These are phyloP conservation scores for Acestrorhynchus altus DNA, from an alignment of 2,797 vertebrate species.

Conservation along the genomic window DNA sequence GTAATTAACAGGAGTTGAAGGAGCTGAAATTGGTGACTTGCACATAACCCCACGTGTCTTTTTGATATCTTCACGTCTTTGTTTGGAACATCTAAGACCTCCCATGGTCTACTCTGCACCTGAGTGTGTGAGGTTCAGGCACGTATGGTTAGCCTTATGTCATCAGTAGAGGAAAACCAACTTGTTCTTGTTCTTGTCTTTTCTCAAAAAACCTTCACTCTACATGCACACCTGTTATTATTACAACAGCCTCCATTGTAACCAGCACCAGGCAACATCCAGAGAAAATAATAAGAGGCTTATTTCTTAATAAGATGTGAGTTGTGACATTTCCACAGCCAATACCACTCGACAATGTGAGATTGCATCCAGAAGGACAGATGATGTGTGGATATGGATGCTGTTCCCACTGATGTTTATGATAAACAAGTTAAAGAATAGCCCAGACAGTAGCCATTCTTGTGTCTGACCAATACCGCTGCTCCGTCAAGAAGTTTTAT, in stretches of 20 bases:
- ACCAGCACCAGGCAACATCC: background rate
- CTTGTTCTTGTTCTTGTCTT: constrained; percentile 13
- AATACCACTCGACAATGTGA: constrained; percentile 45
- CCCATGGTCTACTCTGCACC: constrained; percentile 25
- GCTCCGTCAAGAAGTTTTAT: constrained; percentile 23
- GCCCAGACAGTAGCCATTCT: constrained; percentile 55
- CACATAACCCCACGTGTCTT: constrained; percentile 27
- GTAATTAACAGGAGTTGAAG: constrained; percentile 50
- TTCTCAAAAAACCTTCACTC: background rate
- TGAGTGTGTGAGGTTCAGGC: constrained; percentile 45
- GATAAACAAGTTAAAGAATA: constrained; percentile 54
- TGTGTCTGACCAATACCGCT: constrained; percentile 50
- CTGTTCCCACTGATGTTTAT: constrained; percentile 59
- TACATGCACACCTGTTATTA: background rate
- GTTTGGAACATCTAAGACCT: constrained; percentile 40
- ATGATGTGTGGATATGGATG: constrained; percentile 63
- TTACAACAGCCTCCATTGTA: constrained; percentile 9
- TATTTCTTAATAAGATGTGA: background rate
- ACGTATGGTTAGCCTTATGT: constrained; percentile 20
- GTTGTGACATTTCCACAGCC: constrained; percentile 20
- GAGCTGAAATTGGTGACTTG: constrained; percentile 26
- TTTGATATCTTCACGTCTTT: constrained; percentile 28
- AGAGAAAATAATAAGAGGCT: constrained; percentile 13
- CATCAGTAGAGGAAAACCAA: constrained; percentile 41
- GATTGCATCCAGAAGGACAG: constrained; percentile 57